Base-by-base conservation (phyloP, 2,888 invertebrate genomes). In the Lasioglossum pauxillum region DNA sequence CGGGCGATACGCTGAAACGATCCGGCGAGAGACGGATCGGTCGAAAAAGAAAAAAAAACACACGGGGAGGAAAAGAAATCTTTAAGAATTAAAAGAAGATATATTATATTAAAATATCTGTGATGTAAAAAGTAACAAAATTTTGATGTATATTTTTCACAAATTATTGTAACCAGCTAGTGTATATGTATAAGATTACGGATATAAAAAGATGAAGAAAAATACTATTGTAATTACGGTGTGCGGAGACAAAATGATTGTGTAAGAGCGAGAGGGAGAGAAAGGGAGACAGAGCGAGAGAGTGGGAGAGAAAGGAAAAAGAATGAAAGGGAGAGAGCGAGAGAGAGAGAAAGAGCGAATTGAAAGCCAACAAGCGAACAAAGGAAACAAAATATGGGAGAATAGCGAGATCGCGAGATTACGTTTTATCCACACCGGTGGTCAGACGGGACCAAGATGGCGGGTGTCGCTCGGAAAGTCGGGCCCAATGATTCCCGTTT, bases 131-230 rank as follows among this genome's bases (percentile, higher is more conserved):
- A 95, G 93, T 95, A 95, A 95, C 95, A 95, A 95, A 95, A 95
- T 95, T 95, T 95, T 94, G 94, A 95, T 95, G 95, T 95, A 95
- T 95, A 95, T 95, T 95, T 95, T 95, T 95, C 95, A 95, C 95
- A 95, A 95, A 93, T 94, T 94, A 94, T 95, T 94, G 93, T 95
- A 95, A 95, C 93, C 95, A 94, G 93, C 94, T 95, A 95, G 94
- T 94, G 93, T 95, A 95, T 95, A 94, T 94, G 93, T 94, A 93
- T 94, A 94, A 95, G 94, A 93, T 93, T 94, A 95, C 93, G 92
- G 89, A 89, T 89, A 90, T 89, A 88, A 88, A 83, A 83, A 82
- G 90, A 87, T 78, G 85, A 76, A 85, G 69, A 86, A 82, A 92
- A 88, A 89, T 89, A 94, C 91, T 94, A 93, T 91, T 92, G 92